These are phyloP conservation scores for Hoplias malabaricus DNA, from an alignment of 2,113 vertebrate species.

Conservation along the genomic window DNA sequence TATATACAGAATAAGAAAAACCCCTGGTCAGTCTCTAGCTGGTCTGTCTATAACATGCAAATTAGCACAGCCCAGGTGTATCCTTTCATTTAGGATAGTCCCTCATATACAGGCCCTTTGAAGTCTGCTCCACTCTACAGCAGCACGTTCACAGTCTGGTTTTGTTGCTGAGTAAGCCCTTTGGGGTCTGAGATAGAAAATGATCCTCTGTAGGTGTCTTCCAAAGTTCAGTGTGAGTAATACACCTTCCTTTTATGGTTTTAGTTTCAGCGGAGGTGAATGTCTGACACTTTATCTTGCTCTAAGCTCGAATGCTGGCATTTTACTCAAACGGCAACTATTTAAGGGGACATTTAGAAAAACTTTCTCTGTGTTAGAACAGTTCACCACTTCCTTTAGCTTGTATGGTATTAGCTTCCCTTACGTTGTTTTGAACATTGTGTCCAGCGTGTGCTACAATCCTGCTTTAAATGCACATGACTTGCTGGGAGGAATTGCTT, in stretches of 20 bases:
- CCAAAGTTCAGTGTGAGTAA: neutral
- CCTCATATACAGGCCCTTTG: conserved; percentile 5
- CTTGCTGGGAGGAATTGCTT: neutral
- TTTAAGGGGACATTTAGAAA: neutral
- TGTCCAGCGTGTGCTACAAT: conserved; percentile 11
- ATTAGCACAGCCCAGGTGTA: conserved; percentile 27
- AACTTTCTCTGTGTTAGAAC: neutral
- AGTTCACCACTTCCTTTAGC: neutral
- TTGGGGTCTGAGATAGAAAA: neutral
- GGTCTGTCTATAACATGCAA: conserved; percentile 30
- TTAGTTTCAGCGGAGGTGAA: neutral
- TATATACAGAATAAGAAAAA: neutral
- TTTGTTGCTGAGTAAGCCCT: neutral
- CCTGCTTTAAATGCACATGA: neutral
- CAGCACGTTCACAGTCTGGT: neutral
- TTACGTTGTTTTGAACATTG: neutral
- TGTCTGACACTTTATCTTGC: neutral
- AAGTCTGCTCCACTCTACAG: conserved; percentile 23
- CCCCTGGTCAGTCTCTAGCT: neutral
- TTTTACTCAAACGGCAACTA: neutral
- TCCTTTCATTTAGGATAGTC: conserved; percentile 22
- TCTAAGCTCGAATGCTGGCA: neutral
- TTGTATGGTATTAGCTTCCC: neutral
- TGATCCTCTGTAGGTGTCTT: neutral
- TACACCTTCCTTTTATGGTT: neutral